phyloP scores from a whole-genome alignment of 2,888 invertebrate species.

The Agriopis marginaria region DNA sequence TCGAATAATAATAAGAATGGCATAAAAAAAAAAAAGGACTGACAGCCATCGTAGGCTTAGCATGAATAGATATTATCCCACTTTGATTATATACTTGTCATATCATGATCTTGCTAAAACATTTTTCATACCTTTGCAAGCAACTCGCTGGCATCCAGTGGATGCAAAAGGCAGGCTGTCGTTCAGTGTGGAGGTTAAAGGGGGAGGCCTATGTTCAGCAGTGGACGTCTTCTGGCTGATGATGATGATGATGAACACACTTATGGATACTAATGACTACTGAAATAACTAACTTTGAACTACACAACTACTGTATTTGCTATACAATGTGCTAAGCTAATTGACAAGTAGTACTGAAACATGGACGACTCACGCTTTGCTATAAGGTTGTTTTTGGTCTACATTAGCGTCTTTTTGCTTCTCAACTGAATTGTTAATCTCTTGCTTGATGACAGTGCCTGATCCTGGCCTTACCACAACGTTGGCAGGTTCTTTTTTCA shows the following conservation, averaged over 20 bases:
- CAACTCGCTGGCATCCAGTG: too few species aligned
- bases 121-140: neutral
- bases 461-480: neutral
- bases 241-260: neutral
- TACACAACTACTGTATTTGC: too few species aligned
- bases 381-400: conserved; percentile 9
- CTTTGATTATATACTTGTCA: neutral
- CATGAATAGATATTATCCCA: neutral
- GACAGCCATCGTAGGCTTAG: too few species aligned
- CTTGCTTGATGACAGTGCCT: neutral
- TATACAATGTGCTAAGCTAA: too few species aligned
- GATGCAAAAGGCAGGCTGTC: too few species aligned
- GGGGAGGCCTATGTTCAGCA: too few species aligned
- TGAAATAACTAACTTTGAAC: conserved; percentile 1
- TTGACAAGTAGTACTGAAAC: conserved; percentile 5
- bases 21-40: too few species aligned
- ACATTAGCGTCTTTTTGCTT: neutral
- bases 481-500: neutral
- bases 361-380: conserved; percentile 41
- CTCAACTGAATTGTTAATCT: neutral
- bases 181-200: too few species aligned
- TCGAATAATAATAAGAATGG: too few species aligned
- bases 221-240: too few species aligned
- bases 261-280: neutral
- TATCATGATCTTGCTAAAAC: neutral